These are phyloP conservation scores for Glossophaga mutica DNA, from an alignment of 2,797 vertebrate species.

Conservation along the genomic window DNA sequence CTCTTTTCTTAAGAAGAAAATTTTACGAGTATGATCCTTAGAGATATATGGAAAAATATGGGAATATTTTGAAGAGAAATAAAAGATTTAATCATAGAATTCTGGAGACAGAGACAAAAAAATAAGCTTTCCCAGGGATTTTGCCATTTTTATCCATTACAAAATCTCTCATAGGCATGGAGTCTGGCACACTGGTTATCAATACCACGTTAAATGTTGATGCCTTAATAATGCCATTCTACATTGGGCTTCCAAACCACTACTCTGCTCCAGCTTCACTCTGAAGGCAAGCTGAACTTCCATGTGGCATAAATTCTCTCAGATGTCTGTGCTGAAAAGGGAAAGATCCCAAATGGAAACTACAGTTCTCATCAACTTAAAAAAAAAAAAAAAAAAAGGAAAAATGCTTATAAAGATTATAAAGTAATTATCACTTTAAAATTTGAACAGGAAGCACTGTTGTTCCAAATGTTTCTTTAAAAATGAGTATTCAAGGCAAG, in stretches of 20 bases:
- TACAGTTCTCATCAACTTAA: not conserved
- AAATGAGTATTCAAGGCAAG: not conserved
- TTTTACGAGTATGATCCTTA: not conserved
- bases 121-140: not conserved
- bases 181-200: not conserved
- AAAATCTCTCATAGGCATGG: not conserved
- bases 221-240: not conserved
- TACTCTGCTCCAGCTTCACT: not conserved
- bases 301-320: not conserved
- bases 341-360: not conserved
- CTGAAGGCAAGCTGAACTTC: not conserved
- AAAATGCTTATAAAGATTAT: not conserved
- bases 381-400: not conserved
- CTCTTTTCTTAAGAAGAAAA: not conserved
- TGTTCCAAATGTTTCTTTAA: not conserved
- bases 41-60: not conserved
- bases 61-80: not conserved
- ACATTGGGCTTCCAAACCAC: not conserved
- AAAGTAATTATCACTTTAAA: not conserved
- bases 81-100: not conserved
- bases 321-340: not conserved
- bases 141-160: not conserved
- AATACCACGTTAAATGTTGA: not conserved
- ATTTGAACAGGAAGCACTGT: not conserved
- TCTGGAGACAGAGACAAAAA: not conserved